Evolutionary conservation across 2,797 vertebrate genomes (phyloP).

Genomic region (Gallinago nigripennis): DNA sequence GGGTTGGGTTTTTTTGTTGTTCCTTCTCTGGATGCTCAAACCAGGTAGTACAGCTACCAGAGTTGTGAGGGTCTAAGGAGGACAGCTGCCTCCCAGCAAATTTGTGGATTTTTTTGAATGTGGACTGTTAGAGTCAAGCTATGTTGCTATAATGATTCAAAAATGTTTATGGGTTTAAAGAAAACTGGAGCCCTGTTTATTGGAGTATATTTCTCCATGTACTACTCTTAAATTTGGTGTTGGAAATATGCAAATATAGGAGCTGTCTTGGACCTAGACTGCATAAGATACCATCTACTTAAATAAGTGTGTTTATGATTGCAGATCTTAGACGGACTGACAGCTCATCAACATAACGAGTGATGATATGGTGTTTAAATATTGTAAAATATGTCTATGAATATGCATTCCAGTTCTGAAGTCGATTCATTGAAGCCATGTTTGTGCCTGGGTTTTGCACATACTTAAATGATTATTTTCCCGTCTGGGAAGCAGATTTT

Average conservation of each 20-base stretch:
- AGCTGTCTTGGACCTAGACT: neutral
- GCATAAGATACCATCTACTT: neutral
- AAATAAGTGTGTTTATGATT: slow-evolving; percentile 6
- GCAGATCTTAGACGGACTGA: neutral
- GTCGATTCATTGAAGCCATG: neutral
- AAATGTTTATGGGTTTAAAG: neutral
- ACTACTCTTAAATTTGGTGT: neutral
- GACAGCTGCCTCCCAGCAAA: neutral
- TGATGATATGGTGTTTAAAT: neutral
- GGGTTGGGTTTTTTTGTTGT: neutral
- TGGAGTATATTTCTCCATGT: neutral
- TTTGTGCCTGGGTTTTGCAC: neutral
- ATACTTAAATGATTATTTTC: slow-evolving; percentile 8
- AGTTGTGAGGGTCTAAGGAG: neutral
- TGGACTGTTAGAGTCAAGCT: neutral
- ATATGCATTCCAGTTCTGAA: slow-evolving; percentile 30
- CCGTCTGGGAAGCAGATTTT: slow-evolving; percentile 14
- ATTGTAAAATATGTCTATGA: neutral
- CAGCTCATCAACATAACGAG: neutral
- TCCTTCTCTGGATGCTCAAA: neutral
- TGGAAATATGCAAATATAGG: neutral
- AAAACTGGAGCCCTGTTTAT: neutral
- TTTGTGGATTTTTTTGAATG: neutral
- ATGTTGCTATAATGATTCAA: neutral
- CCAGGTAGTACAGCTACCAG: neutral